phyloP scores from a whole-genome alignment of 1,140 invertebrate species.

The Diorhabda elongata region DNA sequence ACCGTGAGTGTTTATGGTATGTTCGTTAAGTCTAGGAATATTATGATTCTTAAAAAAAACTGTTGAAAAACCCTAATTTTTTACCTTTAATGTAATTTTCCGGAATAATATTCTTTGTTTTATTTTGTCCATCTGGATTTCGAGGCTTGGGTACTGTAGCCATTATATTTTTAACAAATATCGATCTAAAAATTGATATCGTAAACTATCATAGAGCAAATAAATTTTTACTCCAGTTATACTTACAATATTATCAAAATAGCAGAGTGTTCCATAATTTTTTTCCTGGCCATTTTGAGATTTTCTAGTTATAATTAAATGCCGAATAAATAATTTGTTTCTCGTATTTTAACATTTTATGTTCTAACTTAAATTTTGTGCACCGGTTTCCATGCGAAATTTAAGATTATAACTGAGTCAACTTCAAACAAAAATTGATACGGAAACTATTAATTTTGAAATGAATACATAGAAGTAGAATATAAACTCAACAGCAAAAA shows the following conservation, averaged over 20 bases:
- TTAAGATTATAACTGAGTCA: constrained; percentile 9
- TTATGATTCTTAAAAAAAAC: too few relatives aligned
- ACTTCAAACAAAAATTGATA: constrained; percentile 8
- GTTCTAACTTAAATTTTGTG: not conserved
- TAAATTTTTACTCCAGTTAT: too few relatives aligned
- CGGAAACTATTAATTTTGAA: constrained; percentile 9
- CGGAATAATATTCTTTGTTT: constrained; percentile 40
- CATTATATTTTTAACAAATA: not conserved
- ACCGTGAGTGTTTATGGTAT: too few relatives aligned
- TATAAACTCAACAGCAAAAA: too few relatives aligned
- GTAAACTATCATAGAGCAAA: too few relatives aligned
- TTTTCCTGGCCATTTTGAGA: too few relatives aligned
- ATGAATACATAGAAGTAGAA: too few relatives aligned
- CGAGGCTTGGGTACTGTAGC: constrained; percentile 32
- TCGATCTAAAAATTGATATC: not conserved
- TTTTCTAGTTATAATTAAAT: too few relatives aligned
- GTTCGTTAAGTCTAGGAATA: too few relatives aligned
- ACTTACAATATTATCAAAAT: too few relatives aligned
- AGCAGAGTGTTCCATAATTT: too few relatives aligned
- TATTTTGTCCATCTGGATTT: constrained; percentile 31
- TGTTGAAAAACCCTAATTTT: too few relatives aligned
- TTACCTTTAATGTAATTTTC: constrained; percentile 43
- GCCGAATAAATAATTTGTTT: not conserved
- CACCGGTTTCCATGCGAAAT: constrained; percentile 1
- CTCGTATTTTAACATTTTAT: not conserved